phyloP scores from a whole-genome alignment of 2,113 vertebrate species.

The Ailuropoda melanoleuca region DNA sequence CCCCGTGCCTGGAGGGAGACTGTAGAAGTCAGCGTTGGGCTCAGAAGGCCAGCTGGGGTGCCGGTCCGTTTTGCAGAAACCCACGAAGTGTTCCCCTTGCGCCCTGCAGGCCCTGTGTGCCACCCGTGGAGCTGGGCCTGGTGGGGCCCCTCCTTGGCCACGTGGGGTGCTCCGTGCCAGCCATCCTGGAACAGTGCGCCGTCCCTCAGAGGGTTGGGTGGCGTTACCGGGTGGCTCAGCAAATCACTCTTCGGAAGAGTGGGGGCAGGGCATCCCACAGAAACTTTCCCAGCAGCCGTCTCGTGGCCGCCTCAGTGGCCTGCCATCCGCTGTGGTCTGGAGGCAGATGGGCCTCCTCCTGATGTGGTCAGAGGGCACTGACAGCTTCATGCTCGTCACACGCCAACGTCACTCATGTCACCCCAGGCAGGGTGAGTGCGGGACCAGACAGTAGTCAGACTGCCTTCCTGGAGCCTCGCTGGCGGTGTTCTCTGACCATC shows the following conservation, averaged over 20 bases:
- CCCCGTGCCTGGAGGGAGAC: neutral
- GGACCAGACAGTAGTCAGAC: neutral
- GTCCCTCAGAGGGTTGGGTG: neutral
- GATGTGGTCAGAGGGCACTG: neutral
- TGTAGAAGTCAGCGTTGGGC: fast-evolving
- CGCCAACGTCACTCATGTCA: neutral
- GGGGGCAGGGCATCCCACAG: fast-evolving
- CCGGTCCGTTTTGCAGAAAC: neutral
- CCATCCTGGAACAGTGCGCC: neutral
- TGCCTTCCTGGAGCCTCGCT: neutral
- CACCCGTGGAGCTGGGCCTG: neutral
- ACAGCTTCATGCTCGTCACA: neutral
- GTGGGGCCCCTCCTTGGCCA: too few relatives aligned
- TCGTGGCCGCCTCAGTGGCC: neutral
- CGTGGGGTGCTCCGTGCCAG: neutral
- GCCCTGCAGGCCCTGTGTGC: fast-evolving
- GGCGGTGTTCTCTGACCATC: fast-evolving
- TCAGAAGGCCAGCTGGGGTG: neutral
- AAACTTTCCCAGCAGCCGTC: fast-evolving
- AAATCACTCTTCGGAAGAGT: fast-evolving
- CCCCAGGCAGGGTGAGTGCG: neutral
- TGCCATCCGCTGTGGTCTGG: neutral
- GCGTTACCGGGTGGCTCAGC: fast-evolving
- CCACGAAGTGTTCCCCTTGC: fast-evolving
- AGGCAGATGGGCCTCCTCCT: neutral